Evolutionary conservation across 2,113 vertebrate species (phyloP).

Genomic region (Xerus inauris): DNA sequence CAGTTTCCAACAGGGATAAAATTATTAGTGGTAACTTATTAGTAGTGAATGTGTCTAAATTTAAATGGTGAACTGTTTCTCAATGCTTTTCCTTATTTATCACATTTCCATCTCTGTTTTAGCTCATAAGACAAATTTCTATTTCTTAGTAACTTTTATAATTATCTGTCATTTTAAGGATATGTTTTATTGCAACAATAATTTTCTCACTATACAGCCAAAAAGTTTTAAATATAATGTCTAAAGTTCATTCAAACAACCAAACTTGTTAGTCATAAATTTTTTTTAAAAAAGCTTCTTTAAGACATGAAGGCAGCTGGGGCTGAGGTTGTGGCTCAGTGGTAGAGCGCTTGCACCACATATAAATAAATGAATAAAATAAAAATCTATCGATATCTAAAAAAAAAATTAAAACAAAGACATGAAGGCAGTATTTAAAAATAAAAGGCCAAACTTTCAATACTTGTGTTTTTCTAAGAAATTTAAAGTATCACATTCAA

Average conservation of each 20-base stretch:
- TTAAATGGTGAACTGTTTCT: slow-evolving; percentile 37
- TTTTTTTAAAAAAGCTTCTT: too few relatives aligned
- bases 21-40: slow-evolving; percentile 39
- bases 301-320: too few relatives aligned
- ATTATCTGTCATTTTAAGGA: neutral
- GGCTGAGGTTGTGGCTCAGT: too few relatives aligned
- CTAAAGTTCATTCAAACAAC: neutral
- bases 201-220: neutral
- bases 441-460: neutral
- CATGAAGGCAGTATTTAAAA: neutral
- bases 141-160: neutral
- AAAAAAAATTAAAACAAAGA: too few relatives aligned
- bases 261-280: slow-evolving; percentile 19
- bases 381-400: too few relatives aligned
- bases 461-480: neutral
- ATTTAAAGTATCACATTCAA: neutral
- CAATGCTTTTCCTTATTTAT: slow-evolving; percentile 31
- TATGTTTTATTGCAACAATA: neutral
- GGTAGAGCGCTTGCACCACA: too few relatives aligned
- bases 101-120: neutral
- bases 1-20: neutral
- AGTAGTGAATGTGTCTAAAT: neutral
- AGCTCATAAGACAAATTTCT: neutral
- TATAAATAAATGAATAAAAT: too few relatives aligned
- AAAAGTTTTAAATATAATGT: slow-evolving; percentile 26